Evolutionary conservation across 2,113 vertebrate genomes (phyloP), one percentile per base, ranked within the genome.

Genomic region (Scytalopus superciliaris): DNA sequence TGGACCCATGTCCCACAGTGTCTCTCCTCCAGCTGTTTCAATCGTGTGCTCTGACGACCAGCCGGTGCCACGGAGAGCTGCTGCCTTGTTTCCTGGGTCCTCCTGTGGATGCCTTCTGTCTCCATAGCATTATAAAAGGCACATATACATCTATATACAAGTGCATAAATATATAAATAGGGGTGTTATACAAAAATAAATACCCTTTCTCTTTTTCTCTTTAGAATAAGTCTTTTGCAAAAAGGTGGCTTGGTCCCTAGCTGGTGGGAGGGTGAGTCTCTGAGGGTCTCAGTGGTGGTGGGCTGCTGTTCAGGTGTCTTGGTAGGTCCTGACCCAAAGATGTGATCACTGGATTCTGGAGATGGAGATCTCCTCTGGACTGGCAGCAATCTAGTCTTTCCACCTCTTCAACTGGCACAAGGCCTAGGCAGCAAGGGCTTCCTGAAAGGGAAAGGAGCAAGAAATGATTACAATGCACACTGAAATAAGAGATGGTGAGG

Each of bases 161-260:
- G 98, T 98, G 98, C 98, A 99, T 99, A 99, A 99, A 99, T 99
- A 99, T 98, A 99, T 99, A 99, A 99, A 99, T 99, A 99, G 98
- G 97, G 97, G 97, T 98, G 98, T 99, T 97, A 99, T 99, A 99
- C 98, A 99, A 99, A 99, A 99, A 99, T 99, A 99, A 99, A 99
- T 99, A 99, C 98, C 96, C 87, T 95, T 98, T 98, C 98, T 98
- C 97, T 98, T 98, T 97, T 96, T 97, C 94, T 98, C 96, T 97
- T 97, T 95, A 94, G 45, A 96, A 68, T 86, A 96, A 97, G 97
- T 98, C 96, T 98, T 97, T 96, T 92, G 84, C 81, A 92, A 91
- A 90, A 96, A 96, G 86, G 57, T 84, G 87, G 80, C 89, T 95
- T 90, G 73, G 79, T 89, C 94, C 93, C 96, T 98, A 98, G 94